Base-by-base conservation (phyloP, 2,113 vertebrate genomes). In the human region DNA sequence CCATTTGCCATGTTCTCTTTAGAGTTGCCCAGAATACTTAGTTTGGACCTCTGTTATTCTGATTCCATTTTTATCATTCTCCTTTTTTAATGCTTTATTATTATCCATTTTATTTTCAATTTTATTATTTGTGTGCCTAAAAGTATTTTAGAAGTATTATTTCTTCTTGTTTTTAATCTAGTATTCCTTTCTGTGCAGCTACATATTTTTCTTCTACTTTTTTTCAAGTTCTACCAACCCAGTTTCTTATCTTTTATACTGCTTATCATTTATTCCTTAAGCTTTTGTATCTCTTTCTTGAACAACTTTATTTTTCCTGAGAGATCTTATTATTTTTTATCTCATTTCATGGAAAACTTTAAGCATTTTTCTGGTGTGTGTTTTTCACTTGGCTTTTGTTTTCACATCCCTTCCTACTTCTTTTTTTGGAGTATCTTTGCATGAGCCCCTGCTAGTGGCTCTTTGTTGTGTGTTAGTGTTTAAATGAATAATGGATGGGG, bases 51-150 rank as follows among this genome's bases (percentile, higher is more conserved):
- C 57, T 79, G 72, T 93, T 81, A 94, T 90, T 78, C 61, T 38
- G 40, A 93, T 3, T 88, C 55, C 17, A 55, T 30, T 85, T 90
- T 92, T 75, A 75, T 87, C 66, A 20, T 78, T 92, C 27, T 52
- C 43, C 40, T 17, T 84, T 83, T 84, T 73, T 93, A 76, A 89
- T 66, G 50, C 70, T 38, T 5, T 78, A 48, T 75, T 73, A 81
- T 75, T 88, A 94, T 91, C 50, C 27, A 81, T 85, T 93, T 94
- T 79, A 93, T 61, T 94, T 94, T 83, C 85, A 90, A 32, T 93
- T 87, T 93, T 94, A 92, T 88, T 93, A 20, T 90, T 79, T 20
- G 38, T 89, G 43, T 0, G 35, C 45, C 45, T 92, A 48, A 93
- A 92, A 89, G 66, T 76, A 94, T 79, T 73, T 84, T 89, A 84